These are phyloP conservation scores for Oncorhynchus gorbuscha DNA, from an alignment of 2,113 vertebrate species.

Conservation along the genomic window DNA sequence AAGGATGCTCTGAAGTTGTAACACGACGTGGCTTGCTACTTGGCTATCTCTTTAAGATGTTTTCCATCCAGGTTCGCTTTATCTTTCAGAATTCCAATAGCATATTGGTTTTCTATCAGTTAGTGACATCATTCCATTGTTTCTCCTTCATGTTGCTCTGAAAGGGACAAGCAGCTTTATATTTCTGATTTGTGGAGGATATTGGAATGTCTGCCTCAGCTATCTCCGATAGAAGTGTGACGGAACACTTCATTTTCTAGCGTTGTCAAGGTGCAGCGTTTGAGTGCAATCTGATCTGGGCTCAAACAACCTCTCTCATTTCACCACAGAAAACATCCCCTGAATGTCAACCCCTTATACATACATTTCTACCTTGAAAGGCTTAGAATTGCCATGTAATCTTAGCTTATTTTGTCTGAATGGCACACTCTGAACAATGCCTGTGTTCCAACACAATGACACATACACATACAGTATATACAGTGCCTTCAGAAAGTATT, in stretches of 20 bases:
- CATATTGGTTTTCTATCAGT: no score
- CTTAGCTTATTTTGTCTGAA: neutral
- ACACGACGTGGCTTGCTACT: no score
- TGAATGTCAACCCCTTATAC: constrained; percentile 21
- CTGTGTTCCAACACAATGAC: neutral
- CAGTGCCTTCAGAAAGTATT: no score
- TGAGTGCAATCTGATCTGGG: constrained; percentile 24
- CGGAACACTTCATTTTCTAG: constrained; percentile 21
- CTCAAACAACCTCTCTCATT: constrained; percentile 24
- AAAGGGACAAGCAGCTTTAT: neutral
- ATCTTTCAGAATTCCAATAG: no score
- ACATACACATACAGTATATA: no score
- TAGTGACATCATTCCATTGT: no score
- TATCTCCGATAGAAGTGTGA: neutral
- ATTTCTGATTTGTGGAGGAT: neutral
- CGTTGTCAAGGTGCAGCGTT: constrained; percentile 1
- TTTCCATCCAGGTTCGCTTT: no score
- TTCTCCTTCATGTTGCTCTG: no score
- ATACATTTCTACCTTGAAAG: no score
- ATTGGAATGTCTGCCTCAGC: constrained; percentile 15
- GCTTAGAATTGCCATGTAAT: no score
- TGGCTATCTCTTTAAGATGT: no score
- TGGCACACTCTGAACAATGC: neutral
- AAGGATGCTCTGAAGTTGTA: no score
- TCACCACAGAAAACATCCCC: constrained; percentile 6